phyloP scores from a whole-genome alignment of 23 tunicate species.

The Halocynthia roretzi region DNA sequence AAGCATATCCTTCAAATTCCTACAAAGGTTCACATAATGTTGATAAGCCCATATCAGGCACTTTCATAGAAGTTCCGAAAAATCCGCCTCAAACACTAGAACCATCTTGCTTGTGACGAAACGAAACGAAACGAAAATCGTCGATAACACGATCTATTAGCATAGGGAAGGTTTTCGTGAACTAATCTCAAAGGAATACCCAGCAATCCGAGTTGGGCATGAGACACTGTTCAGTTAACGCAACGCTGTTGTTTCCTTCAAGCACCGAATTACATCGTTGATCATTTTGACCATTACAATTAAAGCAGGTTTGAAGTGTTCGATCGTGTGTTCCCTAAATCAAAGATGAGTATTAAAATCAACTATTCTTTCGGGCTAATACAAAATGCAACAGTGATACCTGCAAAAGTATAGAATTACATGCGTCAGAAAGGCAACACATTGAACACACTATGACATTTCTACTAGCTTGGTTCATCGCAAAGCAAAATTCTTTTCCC shows the following conservation, averaged over 20 bases:
- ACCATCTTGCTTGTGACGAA: not conserved
- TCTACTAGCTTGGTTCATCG: not conserved
- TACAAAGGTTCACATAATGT: no score
- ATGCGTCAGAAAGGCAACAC: slow-evolving; percentile 67
- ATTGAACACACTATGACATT: slow-evolving; percentile 52
- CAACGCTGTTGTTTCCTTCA: not conserved
- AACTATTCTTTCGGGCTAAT: not conserved
- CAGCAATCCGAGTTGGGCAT: slow-evolving; percentile 85
- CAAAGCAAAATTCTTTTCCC: slow-evolving; percentile 83
- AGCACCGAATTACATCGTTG: slow-evolving; percentile 35
- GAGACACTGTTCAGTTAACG: slow-evolving; percentile 62
- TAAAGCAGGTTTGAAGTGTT: slow-evolving; percentile 56
- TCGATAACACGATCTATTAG: not conserved
- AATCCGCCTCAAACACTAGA: no score
- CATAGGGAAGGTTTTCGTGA: not conserved
- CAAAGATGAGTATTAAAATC: not conserved
- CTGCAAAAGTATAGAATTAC: slow-evolving; percentile 49
- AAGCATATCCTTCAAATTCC: no score
- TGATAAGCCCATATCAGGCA: no score
- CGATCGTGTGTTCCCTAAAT: slow-evolving; percentile 47
- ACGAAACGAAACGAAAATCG: not conserved
- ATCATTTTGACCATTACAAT: slow-evolving; percentile 58
- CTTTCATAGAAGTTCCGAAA: no score
- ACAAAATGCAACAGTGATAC: slow-evolving; percentile 8
- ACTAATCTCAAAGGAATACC: slow-evolving; percentile 20